Evolutionary conservation across 1,140 invertebrate species (phyloP), one percentile per base, ranked within the genome.

Genomic region (Aphelenchoides fujianensis): DNA sequence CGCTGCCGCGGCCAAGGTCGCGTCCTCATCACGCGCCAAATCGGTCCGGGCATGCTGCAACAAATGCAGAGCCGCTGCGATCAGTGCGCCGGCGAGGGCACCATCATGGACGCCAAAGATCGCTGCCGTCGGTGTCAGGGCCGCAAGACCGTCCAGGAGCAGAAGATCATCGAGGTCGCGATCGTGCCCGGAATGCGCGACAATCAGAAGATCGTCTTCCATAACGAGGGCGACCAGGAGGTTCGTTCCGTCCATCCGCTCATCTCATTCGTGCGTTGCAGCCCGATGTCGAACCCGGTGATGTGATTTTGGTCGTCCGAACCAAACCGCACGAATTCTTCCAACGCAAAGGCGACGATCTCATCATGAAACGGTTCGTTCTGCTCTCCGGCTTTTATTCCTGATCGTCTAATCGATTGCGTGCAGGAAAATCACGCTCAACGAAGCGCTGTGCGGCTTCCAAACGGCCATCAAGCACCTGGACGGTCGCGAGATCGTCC

Each of bases 401-500:
- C 2, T 69, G 9, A 27, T 72, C 28, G 62, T 28, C 27, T 19
- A 30, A 64, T 55, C 12, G 7, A 68, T n/a, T 67, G n/a, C n/a
- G n/a, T 81, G 54, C 82, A 87, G 84, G 79, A 87, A 54, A 16
- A 73, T 89, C 19, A 77, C 83, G 16, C 77, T 89, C 9, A 86
- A 85, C 19, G 88, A 89, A 75, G 86, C 88, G 23, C 74, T 89
- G 1, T 88, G 88, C 83, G 88, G 88, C 3, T 88, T 88, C 76
- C 80, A 84, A 52, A 85, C 85, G 68, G 83, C 85, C 7, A 83
- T 95, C 0, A 88, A 89, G 76, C 93, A 95, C 85, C 87, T 95
- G 59, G 93, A 95, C 86, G 91, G 91, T 1, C 86, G 92, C 35
- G 89, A 90, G 72, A 85, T 95, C 34, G 85, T 92, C 37, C 87